Evolutionary conservation across 2,888 invertebrate species (phyloP).

Genomic region (Drosophila subsilvestris): DNA sequence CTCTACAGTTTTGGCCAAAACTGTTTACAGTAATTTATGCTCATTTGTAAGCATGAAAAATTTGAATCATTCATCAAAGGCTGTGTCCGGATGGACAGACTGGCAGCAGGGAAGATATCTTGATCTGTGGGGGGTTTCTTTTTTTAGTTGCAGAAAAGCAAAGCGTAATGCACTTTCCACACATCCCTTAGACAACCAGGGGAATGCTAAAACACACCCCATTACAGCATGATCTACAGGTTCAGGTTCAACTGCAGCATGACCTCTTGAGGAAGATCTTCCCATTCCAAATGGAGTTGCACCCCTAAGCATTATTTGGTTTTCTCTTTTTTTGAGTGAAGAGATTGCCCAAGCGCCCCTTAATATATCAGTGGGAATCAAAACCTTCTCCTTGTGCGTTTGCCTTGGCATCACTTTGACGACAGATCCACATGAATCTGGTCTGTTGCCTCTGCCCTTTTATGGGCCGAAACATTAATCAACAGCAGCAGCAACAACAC

Average conservation of each 20-base stretch:
- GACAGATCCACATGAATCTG: conserved; percentile 16
- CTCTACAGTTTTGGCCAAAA: conserved; percentile 57
- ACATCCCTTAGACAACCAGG: too few species aligned
- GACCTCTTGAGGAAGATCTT: too few species aligned
- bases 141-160: too few species aligned
- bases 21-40: conserved; percentile 75
- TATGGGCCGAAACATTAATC: conserved; percentile 62
- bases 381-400: background rate
- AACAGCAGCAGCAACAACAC: conserved; percentile 50
- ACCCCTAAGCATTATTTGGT: background rate
- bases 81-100: conserved; percentile 1
- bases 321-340: too few species aligned
- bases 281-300: too few species aligned
- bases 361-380: background rate
- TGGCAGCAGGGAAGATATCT: conserved; percentile 10
- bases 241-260: too few species aligned
- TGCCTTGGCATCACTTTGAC: conserved; percentile 15
- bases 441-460: conserved; percentile 29
- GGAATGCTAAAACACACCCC: too few species aligned
- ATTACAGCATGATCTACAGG: too few species aligned
- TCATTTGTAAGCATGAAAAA: conserved; percentile 78
- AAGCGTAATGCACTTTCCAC: too few species aligned
- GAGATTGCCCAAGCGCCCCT: background rate
- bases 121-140: conserved; percentile 15
- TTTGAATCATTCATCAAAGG: conserved; percentile 68